Base-by-base conservation (phyloP, 1,140 invertebrate species). In the Drosophila auraria region DNA sequence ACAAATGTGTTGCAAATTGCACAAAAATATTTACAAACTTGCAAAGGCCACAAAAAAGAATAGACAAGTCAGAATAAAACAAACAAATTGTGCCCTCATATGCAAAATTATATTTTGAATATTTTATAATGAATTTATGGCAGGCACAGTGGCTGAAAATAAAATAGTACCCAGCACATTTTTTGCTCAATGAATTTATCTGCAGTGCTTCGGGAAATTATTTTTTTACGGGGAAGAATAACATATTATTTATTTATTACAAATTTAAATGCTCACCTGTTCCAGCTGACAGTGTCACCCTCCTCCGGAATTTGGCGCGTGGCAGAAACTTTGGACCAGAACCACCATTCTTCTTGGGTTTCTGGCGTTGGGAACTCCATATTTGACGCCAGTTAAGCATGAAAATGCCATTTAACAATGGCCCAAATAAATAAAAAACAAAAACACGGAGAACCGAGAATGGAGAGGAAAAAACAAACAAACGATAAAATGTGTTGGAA, bases 371-470 rank as follows among this genome's bases (percentile, higher is more conserved):
- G 70, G 47, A 73, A 53, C 78, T 71, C 80, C 84, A 87, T 89
- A 87, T 89, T 90, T 89, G 84, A 89, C 84, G 81, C 86, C 84
- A 89, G 86, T 87, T 87, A 71, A 87, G 84, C 84, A 89, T 89
- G 84, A 89, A 89, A 89, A 84, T 89, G 86, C 81, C 86, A 90
- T 89, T 89, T 89, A 89, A 90, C 86, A 84, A 83, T 79, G 81
- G 78, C 73, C 56, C 74, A 82, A 82, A 89, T 90, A 89, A 90
- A 90, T 89, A 78, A 90, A 82, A 81, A 75, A 47, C 75, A 89
- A 58, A 53, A 23, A 20, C 47, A 20, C 58, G 8, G 59, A 27
- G 62, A 68, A 40, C 63, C 9, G 54, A 27, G 62, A 73, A 40
- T 59, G 33, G 33, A 71, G 33, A 14, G 14, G 20, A 36, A 38